Evolutionary conservation across 2,797 vertebrate species (phyloP), one percentile per base, ranked within the genome.

Genomic region (Aselliscus stoliczkanus): DNA sequence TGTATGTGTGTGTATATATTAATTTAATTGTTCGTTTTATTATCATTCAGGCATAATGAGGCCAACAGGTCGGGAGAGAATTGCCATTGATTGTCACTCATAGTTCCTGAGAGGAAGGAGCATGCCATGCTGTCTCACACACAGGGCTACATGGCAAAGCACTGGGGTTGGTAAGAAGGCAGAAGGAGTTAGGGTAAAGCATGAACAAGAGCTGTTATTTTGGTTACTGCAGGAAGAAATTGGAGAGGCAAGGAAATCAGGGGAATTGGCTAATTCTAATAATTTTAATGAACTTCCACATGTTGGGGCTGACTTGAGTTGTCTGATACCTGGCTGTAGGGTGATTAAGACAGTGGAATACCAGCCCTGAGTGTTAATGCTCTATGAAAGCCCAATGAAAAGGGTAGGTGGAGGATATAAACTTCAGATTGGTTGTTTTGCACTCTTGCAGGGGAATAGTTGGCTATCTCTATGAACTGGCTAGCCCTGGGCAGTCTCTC

Each of bases 391-490:
- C 15, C 34, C 56, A 56, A 52, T 44, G 50, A 73, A 54, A 18
- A 44, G 4, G 0, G 1, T 17, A 13, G 4, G 13, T 54, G 5
- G 5, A 5, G 11, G 1, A 20, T 20, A 27, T 21, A 7, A 23
- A n/a, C 18, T 79, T 93, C 92, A 12, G 29, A 18, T 20, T 91
- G 10, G 10, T 81, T 73, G 11, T 3, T 79, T 83, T 75, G 21
- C 54, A 23, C 29, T 80, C 37, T 17, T 47, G n/a, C 17, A 18
- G 23, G 50, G 34, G 21, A n/a, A 23, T 60, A 62, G 12, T 44
- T 90, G 80, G 15, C 25, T 83, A 20, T 37, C 18, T 76, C 20
- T 70, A 88, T 31, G 11, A 75, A 54, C 21, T 75, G 50, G 25
- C 29, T 75, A 90, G 62, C 5, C 31, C 1, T 37, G n/a, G 39